A percentile compares a stretch with the other conserved stretches of the same genome.
These are phyloP conservation scores for Dryoscopus gambensis DNA, from an alignment of 2,113 vertebrate species.

Conservation along the genomic window DNA sequence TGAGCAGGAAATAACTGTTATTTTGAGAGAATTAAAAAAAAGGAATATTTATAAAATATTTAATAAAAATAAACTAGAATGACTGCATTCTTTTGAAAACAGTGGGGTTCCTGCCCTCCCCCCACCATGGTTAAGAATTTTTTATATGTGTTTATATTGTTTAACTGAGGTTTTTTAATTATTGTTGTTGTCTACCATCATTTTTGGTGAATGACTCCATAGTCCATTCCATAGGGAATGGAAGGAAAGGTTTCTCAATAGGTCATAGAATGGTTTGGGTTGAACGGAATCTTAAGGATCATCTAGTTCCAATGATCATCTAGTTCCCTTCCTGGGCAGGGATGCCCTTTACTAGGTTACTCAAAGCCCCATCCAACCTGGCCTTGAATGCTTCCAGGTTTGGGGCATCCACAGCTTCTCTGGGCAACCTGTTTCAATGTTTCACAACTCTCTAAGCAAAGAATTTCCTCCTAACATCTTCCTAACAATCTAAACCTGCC, in stretches of 20 bases:
- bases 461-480: not conserved
- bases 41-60: not conserved
- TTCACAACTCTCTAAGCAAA: not conserved
- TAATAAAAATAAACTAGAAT: not conserved
- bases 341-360: not conserved
- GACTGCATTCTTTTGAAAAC: not conserved
- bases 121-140: not conserved
- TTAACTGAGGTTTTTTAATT: not conserved
- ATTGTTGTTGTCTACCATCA: not conserved
- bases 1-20: not conserved
- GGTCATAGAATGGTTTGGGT: not conserved
- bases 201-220: not conserved
- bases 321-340: not conserved
- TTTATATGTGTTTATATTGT: not conserved
- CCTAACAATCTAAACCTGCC: not conserved
- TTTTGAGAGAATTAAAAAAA: not conserved
- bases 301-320: not conserved
- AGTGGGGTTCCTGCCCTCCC: accelerated
- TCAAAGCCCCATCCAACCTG: not conserved
- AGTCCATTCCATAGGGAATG: no score
- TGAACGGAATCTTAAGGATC: not conserved
- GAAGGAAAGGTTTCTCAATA: not conserved
- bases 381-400: not conserved
- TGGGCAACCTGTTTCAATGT: not conserved
- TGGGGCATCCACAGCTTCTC: not conserved